These are phyloP conservation scores for Boulengeromyrus knoepffleri DNA, from an alignment of 2,113 vertebrate genomes.

Conservation along the genomic window DNA sequence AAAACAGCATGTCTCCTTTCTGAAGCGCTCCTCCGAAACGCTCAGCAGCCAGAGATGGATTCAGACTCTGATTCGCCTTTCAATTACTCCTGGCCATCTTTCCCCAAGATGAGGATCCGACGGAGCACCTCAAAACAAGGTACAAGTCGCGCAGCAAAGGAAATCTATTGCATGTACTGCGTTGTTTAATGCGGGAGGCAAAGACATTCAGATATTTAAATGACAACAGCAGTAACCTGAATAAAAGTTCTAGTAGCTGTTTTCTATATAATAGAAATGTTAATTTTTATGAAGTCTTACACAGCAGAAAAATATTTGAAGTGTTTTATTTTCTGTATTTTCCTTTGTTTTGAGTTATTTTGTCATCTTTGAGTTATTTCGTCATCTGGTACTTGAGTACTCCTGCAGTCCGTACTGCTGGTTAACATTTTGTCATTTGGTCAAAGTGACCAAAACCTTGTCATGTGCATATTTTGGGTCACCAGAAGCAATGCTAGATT, in stretches of 20 bases:
- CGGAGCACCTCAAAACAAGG: conserved; percentile 79
- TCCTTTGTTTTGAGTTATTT: not conserved
- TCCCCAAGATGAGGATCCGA: conserved; percentile 91
- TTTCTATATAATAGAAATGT: not conserved
- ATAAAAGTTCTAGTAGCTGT: not conserved
- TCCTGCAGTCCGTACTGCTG: not conserved
- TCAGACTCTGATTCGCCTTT: conserved; percentile 97
- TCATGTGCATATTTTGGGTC: not conserved
- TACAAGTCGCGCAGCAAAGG: conserved; percentile 46
- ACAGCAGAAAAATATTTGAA: not conserved
- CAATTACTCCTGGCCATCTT: conserved; percentile 98
- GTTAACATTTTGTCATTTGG: not conserved
- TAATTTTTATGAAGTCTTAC: not conserved
- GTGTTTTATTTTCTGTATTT: not conserved
- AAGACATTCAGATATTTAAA: not conserved
- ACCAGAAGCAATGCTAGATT: not conserved
- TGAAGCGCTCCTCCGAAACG: conserved; percentile 10
- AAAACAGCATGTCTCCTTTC: not conserved
- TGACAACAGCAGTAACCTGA: not conserved
- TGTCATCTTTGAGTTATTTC: not conserved
- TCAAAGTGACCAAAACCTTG: not conserved
- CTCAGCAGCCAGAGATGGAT: conserved; percentile 68
- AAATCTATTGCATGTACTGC: not conserved
- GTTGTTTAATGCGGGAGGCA: not conserved
- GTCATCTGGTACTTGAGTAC: not conserved